Evolutionary conservation across 2,113 vertebrate species (phyloP).

Genomic region (Nestor notabilis): DNA sequence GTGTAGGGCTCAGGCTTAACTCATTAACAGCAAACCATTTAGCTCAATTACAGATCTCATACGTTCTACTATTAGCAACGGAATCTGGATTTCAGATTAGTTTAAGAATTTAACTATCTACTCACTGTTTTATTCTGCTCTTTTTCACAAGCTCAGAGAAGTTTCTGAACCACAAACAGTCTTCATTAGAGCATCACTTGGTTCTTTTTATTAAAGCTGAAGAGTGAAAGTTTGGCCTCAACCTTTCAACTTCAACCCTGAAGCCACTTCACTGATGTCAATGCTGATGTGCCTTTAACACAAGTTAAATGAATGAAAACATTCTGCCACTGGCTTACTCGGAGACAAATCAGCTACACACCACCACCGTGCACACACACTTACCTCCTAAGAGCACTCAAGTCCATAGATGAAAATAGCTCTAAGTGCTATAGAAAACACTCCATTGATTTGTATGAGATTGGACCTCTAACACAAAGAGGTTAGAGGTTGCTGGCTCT

Average conservation of each 20-base stretch:
- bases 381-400: background rate
- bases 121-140: background rate
- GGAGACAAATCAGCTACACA: background rate
- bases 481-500: no score
- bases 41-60: background rate
- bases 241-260: background rate
- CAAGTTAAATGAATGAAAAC: background rate
- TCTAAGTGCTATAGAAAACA: background rate
- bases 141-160: background rate
- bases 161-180: background rate
- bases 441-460: background rate
- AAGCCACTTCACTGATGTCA: background rate
- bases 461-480: background rate
- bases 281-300: background rate
- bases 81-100: background rate
- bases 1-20: background rate
- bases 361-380: background rate
- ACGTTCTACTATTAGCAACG: background rate
- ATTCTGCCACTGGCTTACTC: background rate
- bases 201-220: background rate
- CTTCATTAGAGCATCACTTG: background rate
- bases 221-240: background rate
- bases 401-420: background rate
- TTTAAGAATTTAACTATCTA: background rate
- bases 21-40: background rate